These are phyloP conservation scores for Scaptodrosophila latifasciaeformis DNA, from an alignment of 2,888 invertebrate genomes.

Conservation along the genomic window DNA sequence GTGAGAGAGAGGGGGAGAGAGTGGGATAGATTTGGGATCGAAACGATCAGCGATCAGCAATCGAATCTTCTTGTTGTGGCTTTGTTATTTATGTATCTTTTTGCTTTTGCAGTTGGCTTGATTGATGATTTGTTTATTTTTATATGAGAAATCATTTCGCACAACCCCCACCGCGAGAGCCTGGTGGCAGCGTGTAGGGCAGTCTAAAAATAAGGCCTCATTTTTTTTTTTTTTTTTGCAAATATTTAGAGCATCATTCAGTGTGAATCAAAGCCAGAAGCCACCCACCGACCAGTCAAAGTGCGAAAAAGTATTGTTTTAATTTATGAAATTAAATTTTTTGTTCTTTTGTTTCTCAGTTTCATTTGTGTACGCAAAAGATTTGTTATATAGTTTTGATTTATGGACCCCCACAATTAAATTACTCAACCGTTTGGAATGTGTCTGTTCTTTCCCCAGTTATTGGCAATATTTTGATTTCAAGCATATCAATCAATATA, in stretches of 20 bases:
- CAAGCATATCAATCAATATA: constrained; percentile 49
- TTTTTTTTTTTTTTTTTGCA: too few relatives aligned
- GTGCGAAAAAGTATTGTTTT: constrained; percentile 38
- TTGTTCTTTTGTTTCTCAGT: constrained; percentile 12
- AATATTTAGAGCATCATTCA: constrained; percentile 33
- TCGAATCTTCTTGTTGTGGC: constrained; percentile 13
- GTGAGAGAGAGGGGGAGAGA: too few relatives aligned
- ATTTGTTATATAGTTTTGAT: constrained; percentile 35
- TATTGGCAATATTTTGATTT: constrained; percentile 16
- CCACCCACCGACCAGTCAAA: constrained; percentile 41
- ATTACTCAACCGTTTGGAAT: constrained; percentile 36
- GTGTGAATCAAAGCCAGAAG: constrained; percentile 10
- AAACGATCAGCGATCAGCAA: constrained; percentile 11
- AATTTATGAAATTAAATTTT: constrained; percentile 63
- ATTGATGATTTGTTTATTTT: constrained; percentile 72
- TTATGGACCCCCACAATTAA: constrained; percentile 44
- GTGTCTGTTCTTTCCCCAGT: too few relatives aligned
- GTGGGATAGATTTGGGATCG: too few relatives aligned
- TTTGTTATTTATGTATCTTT: constrained; percentile 34
- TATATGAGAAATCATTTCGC: constrained; percentile 60
- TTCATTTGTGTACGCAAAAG: constrained; percentile 13
- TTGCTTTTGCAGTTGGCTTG: constrained; percentile 55
- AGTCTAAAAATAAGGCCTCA: constrained; percentile 16
- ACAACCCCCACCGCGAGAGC: too few relatives aligned
- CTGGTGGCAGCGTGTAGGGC: constrained; percentile 14